Conservation (phyloP, 1,140 invertebrate genomes). For the Muscidifurax raptorellus region DNA sequence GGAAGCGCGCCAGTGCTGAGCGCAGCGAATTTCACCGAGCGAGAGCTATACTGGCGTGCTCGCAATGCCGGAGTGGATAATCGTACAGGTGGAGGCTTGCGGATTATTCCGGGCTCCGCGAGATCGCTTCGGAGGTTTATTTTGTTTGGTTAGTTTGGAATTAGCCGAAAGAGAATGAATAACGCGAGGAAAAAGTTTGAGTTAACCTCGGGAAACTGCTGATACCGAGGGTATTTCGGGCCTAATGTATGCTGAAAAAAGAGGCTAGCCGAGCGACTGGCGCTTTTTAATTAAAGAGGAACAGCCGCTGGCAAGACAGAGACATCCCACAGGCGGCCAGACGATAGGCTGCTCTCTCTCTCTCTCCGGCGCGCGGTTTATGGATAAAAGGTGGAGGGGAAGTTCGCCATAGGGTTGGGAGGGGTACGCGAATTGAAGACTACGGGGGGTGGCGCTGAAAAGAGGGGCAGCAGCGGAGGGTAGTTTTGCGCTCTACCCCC, state of each 20-base stretch:
- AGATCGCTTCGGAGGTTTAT: no score
- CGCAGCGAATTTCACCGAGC: background rate
- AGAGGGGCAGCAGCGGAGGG: slow-evolving; percentile 3
- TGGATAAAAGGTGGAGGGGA: slow-evolving; percentile 44
- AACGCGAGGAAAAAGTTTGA: no score
- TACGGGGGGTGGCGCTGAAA: slow-evolving; percentile 40
- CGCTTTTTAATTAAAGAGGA: slow-evolving; percentile 47
- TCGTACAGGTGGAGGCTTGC: no score
- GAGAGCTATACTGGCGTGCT: background rate
- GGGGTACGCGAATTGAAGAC: slow-evolving; percentile 41
- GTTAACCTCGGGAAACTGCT: no score
- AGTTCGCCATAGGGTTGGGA: background rate
- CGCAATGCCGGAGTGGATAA: no score
- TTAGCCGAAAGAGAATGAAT: no score
- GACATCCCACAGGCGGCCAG: background rate
- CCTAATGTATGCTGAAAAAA: no score
- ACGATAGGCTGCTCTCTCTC: slow-evolving; percentile 25
- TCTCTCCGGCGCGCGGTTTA: slow-evolving; percentile 28
- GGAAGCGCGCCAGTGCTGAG: background rate
- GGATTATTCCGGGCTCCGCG: no score
- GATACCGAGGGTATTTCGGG: no score
- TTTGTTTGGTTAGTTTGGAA: no score
- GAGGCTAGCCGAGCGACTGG: background rate
- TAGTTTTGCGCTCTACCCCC: slow-evolving; percentile 29
- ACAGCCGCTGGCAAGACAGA: slow-evolving; percentile 1